These are phyloP conservation scores for Delia radicum DNA, from an alignment of 1,140 invertebrate species.

Conservation along the genomic window DNA sequence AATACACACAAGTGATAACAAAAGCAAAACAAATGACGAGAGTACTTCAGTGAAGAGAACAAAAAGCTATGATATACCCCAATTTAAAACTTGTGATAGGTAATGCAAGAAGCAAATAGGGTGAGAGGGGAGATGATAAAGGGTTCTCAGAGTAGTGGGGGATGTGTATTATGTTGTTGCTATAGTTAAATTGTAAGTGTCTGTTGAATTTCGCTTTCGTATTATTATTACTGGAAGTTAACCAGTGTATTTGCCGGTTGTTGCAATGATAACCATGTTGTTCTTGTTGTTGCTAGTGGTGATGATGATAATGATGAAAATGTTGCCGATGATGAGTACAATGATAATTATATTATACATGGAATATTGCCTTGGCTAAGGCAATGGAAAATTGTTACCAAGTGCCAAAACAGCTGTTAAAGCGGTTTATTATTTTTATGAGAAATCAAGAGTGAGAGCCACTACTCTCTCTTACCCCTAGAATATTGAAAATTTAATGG, in stretches of 20 bases:
- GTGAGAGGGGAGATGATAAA: neutral
- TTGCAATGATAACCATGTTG: neutral
- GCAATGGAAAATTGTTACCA: conserved; percentile 29
- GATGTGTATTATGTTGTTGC: neutral
- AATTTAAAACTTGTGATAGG: neutral
- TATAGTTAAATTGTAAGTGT: neutral
- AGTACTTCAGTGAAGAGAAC: neutral
- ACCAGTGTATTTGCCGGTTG: neutral
- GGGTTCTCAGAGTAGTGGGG: neutral
- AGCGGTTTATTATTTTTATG: neutral
- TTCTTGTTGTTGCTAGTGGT: neutral
- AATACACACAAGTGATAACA: neutral
- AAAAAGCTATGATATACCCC: neutral
- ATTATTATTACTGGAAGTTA: neutral
- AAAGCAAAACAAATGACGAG: neutral
- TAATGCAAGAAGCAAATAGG: neutral
- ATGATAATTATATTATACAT: neutral
- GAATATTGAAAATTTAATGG: neutral
- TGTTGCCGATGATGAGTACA: too few relatives aligned
- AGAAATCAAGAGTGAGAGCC: neutral
- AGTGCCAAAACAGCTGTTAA: conserved; percentile 26
- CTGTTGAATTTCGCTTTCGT: neutral
- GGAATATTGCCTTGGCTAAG: neutral
- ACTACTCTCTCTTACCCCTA: too few relatives aligned
- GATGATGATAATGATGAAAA: neutral